These are phyloP conservation scores for Spheniscus mendiculus DNA, from an alignment of 2,113 vertebrate species.

Conservation along the genomic window DNA sequence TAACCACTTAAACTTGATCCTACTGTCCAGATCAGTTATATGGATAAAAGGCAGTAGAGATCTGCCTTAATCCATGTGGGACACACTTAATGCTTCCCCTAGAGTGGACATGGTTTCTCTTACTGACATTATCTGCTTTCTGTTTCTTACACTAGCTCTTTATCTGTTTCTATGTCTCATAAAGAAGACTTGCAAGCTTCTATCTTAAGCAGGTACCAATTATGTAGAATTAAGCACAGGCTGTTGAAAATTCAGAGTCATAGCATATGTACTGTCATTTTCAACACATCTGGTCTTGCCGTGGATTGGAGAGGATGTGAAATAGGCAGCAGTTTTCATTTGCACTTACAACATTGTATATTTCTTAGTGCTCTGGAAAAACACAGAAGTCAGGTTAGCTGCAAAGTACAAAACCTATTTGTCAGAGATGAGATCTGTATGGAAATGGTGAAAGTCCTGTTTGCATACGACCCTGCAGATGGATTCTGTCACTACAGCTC, in stretches of 20 bases:
- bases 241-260: constrained; percentile 67
- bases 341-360: background rate
- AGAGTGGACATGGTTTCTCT: constrained; percentile 46
- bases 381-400: background rate
- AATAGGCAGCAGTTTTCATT: constrained; percentile 17
- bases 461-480: background rate
- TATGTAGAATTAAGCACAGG: constrained; percentile 64
- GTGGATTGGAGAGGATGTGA: constrained; percentile 41
- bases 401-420: background rate
- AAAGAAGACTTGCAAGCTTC: constrained; percentile 53
- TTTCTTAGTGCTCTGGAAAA: background rate
- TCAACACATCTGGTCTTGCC: background rate
- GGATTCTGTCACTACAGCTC: background rate
- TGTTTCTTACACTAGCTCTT: constrained; percentile 70
- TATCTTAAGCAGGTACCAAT: constrained; percentile 68
- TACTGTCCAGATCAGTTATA: constrained; percentile 72
- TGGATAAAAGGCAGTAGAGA: constrained; percentile 72
- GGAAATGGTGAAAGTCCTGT: background rate
- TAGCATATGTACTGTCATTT: constrained; percentile 59
- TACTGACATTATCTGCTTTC: constrained; percentile 71
- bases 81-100: constrained; percentile 43
- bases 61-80: constrained; percentile 60
- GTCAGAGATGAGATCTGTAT: background rate
- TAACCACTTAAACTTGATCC: constrained; percentile 75
- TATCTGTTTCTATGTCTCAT: constrained; percentile 68